A percentile compares a stretch with the other conserved stretches of the same genome.
Evolutionary conservation across 2,888 invertebrate genomes (phyloP).

Genomic region (Nasonia oneida): DNA sequence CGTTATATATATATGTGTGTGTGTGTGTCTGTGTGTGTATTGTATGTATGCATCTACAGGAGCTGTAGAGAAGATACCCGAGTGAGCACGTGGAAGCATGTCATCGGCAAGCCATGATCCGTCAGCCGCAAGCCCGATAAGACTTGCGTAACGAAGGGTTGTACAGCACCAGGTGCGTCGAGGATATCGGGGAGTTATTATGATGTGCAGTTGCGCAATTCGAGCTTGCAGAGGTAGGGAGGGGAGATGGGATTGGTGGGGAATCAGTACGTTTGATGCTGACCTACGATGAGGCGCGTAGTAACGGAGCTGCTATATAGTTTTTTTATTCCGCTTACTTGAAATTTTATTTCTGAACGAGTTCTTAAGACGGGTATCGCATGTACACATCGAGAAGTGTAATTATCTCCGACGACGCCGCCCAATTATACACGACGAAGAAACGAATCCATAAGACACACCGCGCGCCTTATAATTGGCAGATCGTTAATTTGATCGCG

Average conservation of each 20-base stretch:
- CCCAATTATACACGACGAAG: slow-evolving; percentile 8
- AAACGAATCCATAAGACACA: slow-evolving; percentile 3
- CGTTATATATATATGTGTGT: too few species aligned
- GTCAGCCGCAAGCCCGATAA: slow-evolving; percentile 72
- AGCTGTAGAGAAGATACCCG: not conserved
- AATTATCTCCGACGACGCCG: not conserved
- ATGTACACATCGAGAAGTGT: not conserved
- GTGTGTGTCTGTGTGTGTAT: too few species aligned
- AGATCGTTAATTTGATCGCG: slow-evolving; percentile 52
- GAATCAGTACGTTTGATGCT: not conserved
- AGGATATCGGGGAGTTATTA: not conserved
- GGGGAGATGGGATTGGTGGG: not conserved
- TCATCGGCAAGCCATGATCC: slow-evolving; percentile 71
- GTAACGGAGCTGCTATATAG: not conserved
- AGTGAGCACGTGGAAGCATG: slow-evolving; percentile 47
- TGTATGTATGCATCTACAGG: not conserved
- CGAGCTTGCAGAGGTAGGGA: not conserved
- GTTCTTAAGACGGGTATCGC: too few species aligned
- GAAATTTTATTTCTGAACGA: not conserved
- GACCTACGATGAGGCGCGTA: not conserved
- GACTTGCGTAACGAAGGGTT: slow-evolving; percentile 70
- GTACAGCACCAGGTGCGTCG: not conserved
- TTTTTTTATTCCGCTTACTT: not conserved
- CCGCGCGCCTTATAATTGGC: slow-evolving; percentile 38
- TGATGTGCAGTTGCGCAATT: slow-evolving; percentile 6